Evolutionary conservation across 2,888 invertebrate genomes (phyloP).

Genomic region (Drosophila neutralis): DNA sequence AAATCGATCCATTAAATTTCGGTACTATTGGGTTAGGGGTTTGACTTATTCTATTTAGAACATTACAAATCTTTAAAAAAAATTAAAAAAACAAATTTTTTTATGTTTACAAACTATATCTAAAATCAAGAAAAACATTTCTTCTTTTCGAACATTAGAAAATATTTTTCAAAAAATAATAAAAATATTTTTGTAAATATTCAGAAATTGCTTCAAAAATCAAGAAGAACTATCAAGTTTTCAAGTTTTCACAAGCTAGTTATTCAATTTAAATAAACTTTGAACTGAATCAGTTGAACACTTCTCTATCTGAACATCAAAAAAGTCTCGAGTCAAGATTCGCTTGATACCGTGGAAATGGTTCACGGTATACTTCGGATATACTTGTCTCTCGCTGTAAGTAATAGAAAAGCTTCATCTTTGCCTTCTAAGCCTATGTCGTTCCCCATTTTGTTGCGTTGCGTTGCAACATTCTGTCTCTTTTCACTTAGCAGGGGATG

Average conservation of each 20-base stretch:
- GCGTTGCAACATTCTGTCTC: background rate
- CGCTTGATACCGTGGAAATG: background rate
- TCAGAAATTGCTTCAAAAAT: background rate
- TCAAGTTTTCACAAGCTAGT: background rate
- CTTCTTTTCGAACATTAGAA: background rate
- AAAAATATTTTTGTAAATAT: no score
- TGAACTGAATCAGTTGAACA: background rate
- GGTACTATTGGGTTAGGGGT: background rate
- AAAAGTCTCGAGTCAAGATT: no score
- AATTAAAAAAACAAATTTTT: no score
- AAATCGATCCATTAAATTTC: background rate
- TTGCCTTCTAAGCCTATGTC: background rate
- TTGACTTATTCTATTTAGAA: background rate
- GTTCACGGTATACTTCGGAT: no score
- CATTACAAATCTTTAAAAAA: no score
- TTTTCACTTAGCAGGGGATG: background rate
- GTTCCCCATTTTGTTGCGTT: background rate
- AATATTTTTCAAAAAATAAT: no score
- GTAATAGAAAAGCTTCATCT: background rate
- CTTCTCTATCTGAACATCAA: no score
- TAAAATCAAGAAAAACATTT: background rate
- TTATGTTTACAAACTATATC: no score
- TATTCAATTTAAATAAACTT: background rate
- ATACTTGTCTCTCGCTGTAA: no score
- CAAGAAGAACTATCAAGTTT: rapidly evolving